Base-by-base conservation (phyloP, 2,888 invertebrate genomes). In the Aricia artaxerxes region DNA sequence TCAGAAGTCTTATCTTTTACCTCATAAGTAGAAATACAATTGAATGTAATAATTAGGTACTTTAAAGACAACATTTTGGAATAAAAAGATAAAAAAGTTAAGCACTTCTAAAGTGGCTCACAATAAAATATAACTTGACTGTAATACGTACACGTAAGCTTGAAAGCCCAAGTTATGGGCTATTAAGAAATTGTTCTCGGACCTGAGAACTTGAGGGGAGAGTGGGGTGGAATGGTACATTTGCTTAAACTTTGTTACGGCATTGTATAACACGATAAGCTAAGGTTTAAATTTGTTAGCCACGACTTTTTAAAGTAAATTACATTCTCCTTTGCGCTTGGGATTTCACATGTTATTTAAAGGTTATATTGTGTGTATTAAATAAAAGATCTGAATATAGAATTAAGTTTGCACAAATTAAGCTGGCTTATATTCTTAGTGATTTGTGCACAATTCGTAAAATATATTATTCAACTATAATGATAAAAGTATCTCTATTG, bases 151-250 rank as follows among this genome's bases (percentile, higher is more conserved):
- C 89, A 87, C 88, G 88, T 89, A 87, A 87, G 87, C 89, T 86
- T 87, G 88, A 89, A 88, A 88, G 86, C 86, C 88, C 89, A 86
- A 91, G 91, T 92, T 92, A 92, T 91, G 89, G 90, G 87, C 92
- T 91, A 92, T 93, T 92, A 93, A 92, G 92, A 91, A 92, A 93
- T 92, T 91, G 92, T 92, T 92, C 90, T 89, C 86, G 87, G 88
- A 88, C 88, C 76, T 76, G 53, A 76, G 76, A 75, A 75, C 86
- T 83, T 82, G 80, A 78, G 77, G 79, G 64, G 69, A 35, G 69
- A 76, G 81, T 81, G 82, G 77, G 81, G 81, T 80, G 79, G 81
- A 81, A 80, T 82, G 79, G 82, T 86, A 84, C 91, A 89, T 91
- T 91, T 91, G 90, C 89, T 88, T 90, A 89, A 90, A 90, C 88